Conservation (phyloP, 2,888 invertebrate genomes). For the Lypha dubia region DNA sequence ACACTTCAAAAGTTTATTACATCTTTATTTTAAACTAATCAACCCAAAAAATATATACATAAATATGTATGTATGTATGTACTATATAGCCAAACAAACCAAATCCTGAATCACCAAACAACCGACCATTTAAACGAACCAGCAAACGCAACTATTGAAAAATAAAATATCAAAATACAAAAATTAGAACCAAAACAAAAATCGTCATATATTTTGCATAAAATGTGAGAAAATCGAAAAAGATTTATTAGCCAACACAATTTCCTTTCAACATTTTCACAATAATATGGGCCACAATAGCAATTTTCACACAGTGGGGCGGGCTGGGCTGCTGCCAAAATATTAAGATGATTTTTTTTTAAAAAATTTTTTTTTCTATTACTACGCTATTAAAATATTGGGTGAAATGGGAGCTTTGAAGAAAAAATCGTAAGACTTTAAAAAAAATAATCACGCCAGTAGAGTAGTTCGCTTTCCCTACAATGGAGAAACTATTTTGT, state of each 20-base stretch:
- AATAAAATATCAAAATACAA: background rate
- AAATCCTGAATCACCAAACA: slow-evolving; percentile 1
- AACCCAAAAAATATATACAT: too few relatives aligned
- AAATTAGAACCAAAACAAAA: background rate
- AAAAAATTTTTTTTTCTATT: too few relatives aligned
- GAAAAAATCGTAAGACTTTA: too few relatives aligned
- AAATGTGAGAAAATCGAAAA: slow-evolving; percentile 4
- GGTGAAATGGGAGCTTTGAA: too few relatives aligned
- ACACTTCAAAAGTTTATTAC: slow-evolving; percentile 51
- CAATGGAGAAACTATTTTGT: too few relatives aligned
- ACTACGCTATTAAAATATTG: too few relatives aligned
- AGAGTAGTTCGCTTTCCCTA: too few relatives aligned
- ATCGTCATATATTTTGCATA: slow-evolving; percentile 8
- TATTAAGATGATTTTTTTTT: background rate
- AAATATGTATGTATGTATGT: too few relatives aligned
- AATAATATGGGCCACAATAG: background rate
- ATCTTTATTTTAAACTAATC: slow-evolving; percentile 45
- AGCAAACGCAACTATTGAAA: background rate
- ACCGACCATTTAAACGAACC: background rate
- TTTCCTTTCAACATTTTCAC: slow-evolving; percentile 17
- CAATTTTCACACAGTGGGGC: background rate
- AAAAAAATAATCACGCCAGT: too few relatives aligned
- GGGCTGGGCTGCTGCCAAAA: background rate
- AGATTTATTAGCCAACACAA: slow-evolving; percentile 12
- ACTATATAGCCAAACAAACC: slow-evolving; percentile 30